Conservation (phyloP, 1,140 invertebrate genomes). For the Heliconius melpomene region DNA sequence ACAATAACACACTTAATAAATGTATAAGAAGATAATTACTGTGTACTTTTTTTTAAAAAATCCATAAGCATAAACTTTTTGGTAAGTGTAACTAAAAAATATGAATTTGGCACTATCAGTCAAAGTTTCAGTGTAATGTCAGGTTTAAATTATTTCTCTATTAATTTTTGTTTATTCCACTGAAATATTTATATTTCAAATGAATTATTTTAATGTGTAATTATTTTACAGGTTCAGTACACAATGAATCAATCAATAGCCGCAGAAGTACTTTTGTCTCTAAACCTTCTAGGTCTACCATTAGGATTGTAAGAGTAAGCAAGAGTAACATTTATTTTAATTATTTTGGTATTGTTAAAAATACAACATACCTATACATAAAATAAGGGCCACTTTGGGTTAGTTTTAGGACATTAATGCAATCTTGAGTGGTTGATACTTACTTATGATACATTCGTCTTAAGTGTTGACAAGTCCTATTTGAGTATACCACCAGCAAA, state of each 20-base stretch:
- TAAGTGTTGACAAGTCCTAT: too few relatives aligned
- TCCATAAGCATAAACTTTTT: conserved; percentile 27
- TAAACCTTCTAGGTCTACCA: conserved; percentile 64
- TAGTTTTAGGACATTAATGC: too few relatives aligned
- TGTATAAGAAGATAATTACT: not conserved
- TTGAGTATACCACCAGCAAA: too few relatives aligned
- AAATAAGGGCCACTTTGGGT: too few relatives aligned
- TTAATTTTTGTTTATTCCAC: conserved; percentile 33
- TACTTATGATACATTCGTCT: too few relatives aligned
- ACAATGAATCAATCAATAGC: conserved; percentile 72
- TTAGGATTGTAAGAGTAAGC: conserved; percentile 65
- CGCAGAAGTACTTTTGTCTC: conserved; percentile 69
- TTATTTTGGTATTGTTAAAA: not conserved
- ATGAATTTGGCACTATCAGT: conserved; percentile 62
- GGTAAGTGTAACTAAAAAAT: conserved; percentile 31
- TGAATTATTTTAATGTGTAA: conserved; percentile 4
- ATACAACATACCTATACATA: too few relatives aligned
- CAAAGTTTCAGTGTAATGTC: conserved; percentile 79
- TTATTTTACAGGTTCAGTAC: conserved; percentile 63
- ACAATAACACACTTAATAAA: too few relatives aligned
- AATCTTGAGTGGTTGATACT: too few relatives aligned
- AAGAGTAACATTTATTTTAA: conserved; percentile 2
- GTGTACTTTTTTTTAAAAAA: not conserved
- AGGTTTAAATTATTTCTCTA: conserved; percentile 58
- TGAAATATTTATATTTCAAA: not conserved